Evolutionary conservation across 2,113 vertebrate species (phyloP), one percentile per base, ranked within the genome.

Genomic region (Ardeotis arabs): DNA sequence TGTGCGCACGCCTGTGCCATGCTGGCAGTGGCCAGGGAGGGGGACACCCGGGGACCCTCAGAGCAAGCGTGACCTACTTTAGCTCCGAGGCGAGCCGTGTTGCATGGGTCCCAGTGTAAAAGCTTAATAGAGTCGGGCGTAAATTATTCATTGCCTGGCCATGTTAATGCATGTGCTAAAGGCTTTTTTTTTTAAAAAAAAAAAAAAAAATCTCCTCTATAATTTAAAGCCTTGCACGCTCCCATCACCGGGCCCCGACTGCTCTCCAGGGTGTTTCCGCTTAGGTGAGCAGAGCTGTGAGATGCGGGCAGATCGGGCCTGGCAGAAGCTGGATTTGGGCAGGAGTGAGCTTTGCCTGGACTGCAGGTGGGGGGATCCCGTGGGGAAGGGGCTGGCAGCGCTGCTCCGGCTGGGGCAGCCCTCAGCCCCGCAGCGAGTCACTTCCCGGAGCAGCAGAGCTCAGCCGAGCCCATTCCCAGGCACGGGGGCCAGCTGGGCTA

Each of bases 141-240:
- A 63, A 97, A 97, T 97, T 97, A 97, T 97, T 97, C 66, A 97
- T 94, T 14, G 73, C 67, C 45, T 53, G 39, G 50, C 87, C 90
- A 62, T 90, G 95, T 91, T 95, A 95, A 97, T 95, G 97, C 94
- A 22, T 88, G 89, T 73, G 64, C 81, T 93, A 87, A 96, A 96
- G 94, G 93, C 66, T 95, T 89, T 68, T 72, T 79, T 62, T 75
- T 15, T 6, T 4, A 17, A 35, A 31, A 23, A 49, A 44, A 50
- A 23, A 49, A 44, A 50, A 23, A 47, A 79, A 79, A 20, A 14
- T 44, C 93, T 97, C 70, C 76, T 97, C 52, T 86, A 97, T 97
- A 97, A 97, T 97, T 97, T 88, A 97, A 90, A 97, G 63, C 73
- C 66, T 87, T 7, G 7, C 82, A 84, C 11, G 0, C 52, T 84